Conservation (phyloP, 2,113 vertebrate species). For the Notarius quadriscutis region DNA sequence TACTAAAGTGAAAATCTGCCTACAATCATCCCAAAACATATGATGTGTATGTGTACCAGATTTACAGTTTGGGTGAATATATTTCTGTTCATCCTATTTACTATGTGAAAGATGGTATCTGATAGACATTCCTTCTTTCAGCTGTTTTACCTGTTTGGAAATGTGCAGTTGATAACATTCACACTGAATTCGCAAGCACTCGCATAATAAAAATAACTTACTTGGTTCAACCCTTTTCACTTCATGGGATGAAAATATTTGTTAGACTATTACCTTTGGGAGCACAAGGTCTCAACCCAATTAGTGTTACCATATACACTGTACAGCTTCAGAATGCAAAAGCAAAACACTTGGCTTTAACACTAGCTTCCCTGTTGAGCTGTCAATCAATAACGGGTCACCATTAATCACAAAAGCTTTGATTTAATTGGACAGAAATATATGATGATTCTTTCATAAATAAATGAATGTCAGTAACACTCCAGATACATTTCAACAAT, state of each 20-base stretch:
- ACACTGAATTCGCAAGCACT: not conserved
- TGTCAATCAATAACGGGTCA: constrained; percentile 31
- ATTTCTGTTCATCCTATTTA: not conserved
- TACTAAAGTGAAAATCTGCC: constrained; percentile 12
- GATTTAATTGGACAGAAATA: constrained; percentile 47
- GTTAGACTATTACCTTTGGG: not conserved
- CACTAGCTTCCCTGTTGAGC: not conserved
- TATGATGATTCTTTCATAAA: constrained; percentile 15
- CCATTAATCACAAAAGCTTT: constrained; percentile 42
- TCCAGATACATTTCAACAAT: constrained; percentile 37
- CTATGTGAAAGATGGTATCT: not conserved
- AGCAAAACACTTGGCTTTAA: not conserved
- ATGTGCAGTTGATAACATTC: not conserved
- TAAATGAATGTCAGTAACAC: constrained; percentile 17
- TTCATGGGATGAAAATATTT: constrained; percentile 7
- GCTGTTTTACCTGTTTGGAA: not conserved
- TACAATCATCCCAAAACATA: not conserved
- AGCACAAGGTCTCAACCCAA: constrained; percentile 29
- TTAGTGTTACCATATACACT: constrained; percentile 2
- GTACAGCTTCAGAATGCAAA: constrained; percentile 1
- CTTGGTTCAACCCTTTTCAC: not conserved
- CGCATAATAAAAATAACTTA: constrained; percentile 6
- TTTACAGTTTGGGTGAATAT: not conserved
- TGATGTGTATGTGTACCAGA: not conserved
- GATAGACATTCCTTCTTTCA: not conserved